These are phyloP conservation scores for Bryconaethiops microstoma DNA, from an alignment of 2,797 vertebrate genomes.

Conservation along the genomic window DNA sequence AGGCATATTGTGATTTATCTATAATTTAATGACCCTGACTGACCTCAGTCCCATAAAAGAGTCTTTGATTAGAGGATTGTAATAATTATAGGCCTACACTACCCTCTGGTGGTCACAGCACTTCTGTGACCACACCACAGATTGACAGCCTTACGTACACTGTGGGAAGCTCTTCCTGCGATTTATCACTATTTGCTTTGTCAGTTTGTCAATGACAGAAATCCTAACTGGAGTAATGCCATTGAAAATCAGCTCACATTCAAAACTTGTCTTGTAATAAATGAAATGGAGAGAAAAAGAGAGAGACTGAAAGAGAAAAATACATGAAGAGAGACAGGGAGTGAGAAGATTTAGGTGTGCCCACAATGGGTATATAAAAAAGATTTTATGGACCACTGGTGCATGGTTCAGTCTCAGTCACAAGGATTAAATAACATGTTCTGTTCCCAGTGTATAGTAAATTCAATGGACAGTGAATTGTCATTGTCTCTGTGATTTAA, in stretches of 20 bases:
- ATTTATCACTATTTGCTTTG: not conserved
- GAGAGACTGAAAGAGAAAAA: not conserved
- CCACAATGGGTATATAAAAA: slow-evolving; percentile 4
- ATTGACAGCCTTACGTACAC: not conserved
- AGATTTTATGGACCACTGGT: slow-evolving; percentile 23
- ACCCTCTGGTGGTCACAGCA: slow-evolving; percentile 22
- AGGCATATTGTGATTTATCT: not conserved
- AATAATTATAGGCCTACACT: not conserved
- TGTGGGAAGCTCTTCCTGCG: too few relatives aligned
- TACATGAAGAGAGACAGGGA: not conserved
- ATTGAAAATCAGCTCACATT: not conserved
- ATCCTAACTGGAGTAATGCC: not conserved
- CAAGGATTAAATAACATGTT: slow-evolving; percentile 39
- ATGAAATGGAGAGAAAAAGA: not conserved
- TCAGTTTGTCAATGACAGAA: not conserved
- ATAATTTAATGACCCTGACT: not conserved
- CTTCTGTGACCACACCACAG: not conserved
- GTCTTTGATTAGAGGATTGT: too few relatives aligned
- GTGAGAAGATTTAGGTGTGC: slow-evolving; percentile 11
- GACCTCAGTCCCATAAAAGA: not conserved
- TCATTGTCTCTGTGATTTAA: not conserved
- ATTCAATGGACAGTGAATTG: slow-evolving; percentile 24
- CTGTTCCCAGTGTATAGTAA: slow-evolving; percentile 21
- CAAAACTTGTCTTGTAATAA: not conserved
- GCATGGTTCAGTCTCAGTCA: slow-evolving; percentile 28